Evolutionary conservation across 1,140 invertebrate species (phyloP).

Genomic region (Potamilus streckersoni): DNA sequence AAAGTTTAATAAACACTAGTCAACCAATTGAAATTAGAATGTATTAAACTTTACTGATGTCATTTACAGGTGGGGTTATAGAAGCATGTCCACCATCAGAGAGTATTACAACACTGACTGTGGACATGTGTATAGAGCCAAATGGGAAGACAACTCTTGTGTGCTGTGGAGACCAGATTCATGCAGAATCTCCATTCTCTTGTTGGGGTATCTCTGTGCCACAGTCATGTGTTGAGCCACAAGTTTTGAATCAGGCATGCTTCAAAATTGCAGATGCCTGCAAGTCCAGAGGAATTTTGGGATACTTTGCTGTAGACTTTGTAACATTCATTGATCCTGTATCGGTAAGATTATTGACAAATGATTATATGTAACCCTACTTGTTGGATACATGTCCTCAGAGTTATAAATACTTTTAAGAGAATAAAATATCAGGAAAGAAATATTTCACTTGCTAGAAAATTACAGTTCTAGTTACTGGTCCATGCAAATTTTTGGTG

Average conservation of each 20-base stretch:
- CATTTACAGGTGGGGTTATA: constrained; percentile 63
- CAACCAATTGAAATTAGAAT: not conserved
- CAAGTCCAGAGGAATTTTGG: constrained; percentile 63
- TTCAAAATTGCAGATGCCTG: constrained; percentile 62
- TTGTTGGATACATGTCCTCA: too few species aligned
- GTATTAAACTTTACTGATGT: too few species aligned
- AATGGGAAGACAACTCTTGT: constrained; percentile 57
- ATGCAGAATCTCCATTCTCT: constrained; percentile 61
- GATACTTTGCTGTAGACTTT: constrained; percentile 66
- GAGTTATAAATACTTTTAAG: too few species aligned
- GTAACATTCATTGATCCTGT: constrained; percentile 66
- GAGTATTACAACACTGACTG: constrained; percentile 62
- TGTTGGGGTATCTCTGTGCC: constrained; percentile 67
- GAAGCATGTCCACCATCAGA: constrained; percentile 67
- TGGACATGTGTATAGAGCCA: constrained; percentile 66
- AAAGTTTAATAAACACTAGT: not conserved
- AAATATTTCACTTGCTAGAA: too few species aligned
- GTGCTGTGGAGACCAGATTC: constrained; percentile 65
- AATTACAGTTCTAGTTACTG: too few species aligned
- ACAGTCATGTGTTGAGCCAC: constrained; percentile 66
- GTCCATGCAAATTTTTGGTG: too few species aligned
- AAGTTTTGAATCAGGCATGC: constrained; percentile 56
- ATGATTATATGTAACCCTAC: too few species aligned
- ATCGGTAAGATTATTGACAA: constrained; percentile 46
- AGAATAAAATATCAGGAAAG: too few species aligned